Percentiles rank a stretch among this genome's conserved stretches.
Evolutionary conservation across 2,888 invertebrate species (phyloP).

Genomic region (Drosophila seclusa): DNA sequence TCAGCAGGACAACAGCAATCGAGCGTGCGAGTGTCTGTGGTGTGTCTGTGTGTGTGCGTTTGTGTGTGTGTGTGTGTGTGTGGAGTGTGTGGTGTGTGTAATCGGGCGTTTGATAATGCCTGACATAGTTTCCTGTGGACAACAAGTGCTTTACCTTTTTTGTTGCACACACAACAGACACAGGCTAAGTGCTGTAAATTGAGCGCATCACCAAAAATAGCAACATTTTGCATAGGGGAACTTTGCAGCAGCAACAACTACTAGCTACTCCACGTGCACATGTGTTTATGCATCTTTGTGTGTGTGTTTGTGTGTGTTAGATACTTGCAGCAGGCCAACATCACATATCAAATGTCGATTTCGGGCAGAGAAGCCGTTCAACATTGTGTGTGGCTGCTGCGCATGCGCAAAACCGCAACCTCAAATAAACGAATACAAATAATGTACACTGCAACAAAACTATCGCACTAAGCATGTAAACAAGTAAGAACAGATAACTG

Average conservation of each 20-base stretch:
- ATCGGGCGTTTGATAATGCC: slow-evolving; percentile 30
- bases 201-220: slow-evolving; percentile 67
- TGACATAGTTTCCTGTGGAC: slow-evolving; percentile 69
- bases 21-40: slow-evolving; percentile 9
- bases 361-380: slow-evolving; percentile 59
- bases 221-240: slow-evolving; percentile 41
- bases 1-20: slow-evolving; percentile 43
- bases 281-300: background rate
- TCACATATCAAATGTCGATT: slow-evolving; percentile 56
- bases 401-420: slow-evolving; percentile 54
- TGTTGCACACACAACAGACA: too few relatives aligned
- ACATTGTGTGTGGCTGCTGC: slow-evolving; percentile 59
- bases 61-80: slow-evolving; percentile 17
- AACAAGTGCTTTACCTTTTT: slow-evolving; percentile 30
- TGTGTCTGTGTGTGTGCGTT: background rate
- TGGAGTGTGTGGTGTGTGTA: slow-evolving; percentile 11
- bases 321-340: slow-evolving; percentile 1
- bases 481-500: background rate
- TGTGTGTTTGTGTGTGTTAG: slow-evolving; percentile 7
- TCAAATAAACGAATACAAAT: background rate
- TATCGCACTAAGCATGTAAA: background rate
- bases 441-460: background rate
- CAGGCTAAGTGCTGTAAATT: slow-evolving; percentile 66
- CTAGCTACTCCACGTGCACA: background rate
- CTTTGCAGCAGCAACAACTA: background rate